Percentiles rank a stretch among this genome's conserved stretches.
phyloP scores from a whole-genome alignment of 1,140 invertebrate genomes.

The Luehdorfia chinensis region DNA sequence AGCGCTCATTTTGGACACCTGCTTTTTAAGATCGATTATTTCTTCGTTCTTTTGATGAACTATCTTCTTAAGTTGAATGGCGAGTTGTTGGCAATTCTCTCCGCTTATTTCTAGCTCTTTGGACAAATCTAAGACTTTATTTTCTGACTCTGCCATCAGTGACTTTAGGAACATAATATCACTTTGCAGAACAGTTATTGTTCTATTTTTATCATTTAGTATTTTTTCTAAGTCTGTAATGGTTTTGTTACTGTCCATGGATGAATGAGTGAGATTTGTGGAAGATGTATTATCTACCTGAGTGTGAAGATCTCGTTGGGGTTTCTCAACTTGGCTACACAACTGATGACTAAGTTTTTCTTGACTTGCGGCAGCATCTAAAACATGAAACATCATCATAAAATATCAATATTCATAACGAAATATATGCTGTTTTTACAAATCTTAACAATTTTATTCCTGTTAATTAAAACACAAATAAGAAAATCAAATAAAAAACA shows the following conservation, averaged over 20 bases:
- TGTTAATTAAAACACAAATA: too few relatives aligned
- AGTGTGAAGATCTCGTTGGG: constrained; percentile 31
- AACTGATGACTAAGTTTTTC: constrained; percentile 34
- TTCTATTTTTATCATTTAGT: constrained; percentile 56
- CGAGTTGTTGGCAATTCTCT: constrained; percentile 61
- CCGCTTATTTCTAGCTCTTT: constrained; percentile 57
- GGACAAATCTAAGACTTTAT: constrained; percentile 50
- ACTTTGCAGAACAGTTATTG: constrained; percentile 54
- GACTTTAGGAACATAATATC: constrained; percentile 60
- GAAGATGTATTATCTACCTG: constrained; percentile 58
- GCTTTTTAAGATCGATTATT: constrained; percentile 59
- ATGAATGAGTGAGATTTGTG: constrained; percentile 48
- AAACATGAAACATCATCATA: constrained; percentile 19
- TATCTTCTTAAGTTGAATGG: constrained; percentile 62
- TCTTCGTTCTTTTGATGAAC: constrained; percentile 67
- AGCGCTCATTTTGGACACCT: constrained; percentile 58
- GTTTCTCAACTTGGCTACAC: constrained; percentile 26
- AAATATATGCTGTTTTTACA: background rate
- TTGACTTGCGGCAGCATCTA: constrained; percentile 35
- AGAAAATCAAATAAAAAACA: too few relatives aligned
- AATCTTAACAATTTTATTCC: background rate
- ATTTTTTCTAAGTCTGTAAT: constrained; percentile 66
- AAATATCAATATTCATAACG: background rate
- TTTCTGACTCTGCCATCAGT: constrained; percentile 58
- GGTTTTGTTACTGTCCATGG: constrained; percentile 53